A percentile compares a stretch with the other conserved stretches of the same genome.
Evolutionary conservation across 2,888 invertebrate species (phyloP).

Genomic region (Platerodrilus igneus): DNA sequence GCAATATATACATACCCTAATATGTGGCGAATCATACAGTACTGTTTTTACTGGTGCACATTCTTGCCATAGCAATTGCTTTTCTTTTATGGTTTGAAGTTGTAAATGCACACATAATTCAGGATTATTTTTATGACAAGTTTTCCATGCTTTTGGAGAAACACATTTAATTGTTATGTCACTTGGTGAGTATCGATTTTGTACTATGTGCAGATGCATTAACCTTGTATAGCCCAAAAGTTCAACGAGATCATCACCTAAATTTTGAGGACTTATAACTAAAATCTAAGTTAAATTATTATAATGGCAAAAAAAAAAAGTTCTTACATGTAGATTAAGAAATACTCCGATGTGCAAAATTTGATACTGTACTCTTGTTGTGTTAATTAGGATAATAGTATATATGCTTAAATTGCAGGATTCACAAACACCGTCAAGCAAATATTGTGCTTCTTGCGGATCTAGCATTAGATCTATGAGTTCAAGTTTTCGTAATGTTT

Average conservation of each 20-base stretch:
- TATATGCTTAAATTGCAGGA: slow-evolving; percentile 60
- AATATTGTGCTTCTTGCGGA: slow-evolving; percentile 61
- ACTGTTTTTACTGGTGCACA: slow-evolving; percentile 65
- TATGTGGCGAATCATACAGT: slow-evolving; percentile 59
- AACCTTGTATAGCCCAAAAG: slow-evolving; percentile 62
- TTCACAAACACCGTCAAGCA: slow-evolving; percentile 67
- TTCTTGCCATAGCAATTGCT: slow-evolving; percentile 62
- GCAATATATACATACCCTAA: slow-evolving; percentile 50
- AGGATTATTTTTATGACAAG: slow-evolving; percentile 55
- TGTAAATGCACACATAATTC: slow-evolving; percentile 64
- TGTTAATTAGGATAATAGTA: slow-evolving; percentile 66
- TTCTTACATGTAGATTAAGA: slow-evolving; percentile 61
- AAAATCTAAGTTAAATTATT: slow-evolving; percentile 49
- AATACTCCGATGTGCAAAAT: slow-evolving; percentile 73
- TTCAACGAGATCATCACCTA: slow-evolving; percentile 67
- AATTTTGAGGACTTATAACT: slow-evolving; percentile 67
- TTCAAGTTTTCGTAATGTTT: slow-evolving; percentile 59
- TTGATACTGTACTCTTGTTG: slow-evolving; percentile 64
- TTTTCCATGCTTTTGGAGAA: slow-evolving; percentile 48
- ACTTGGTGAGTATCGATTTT: slow-evolving; percentile 65
- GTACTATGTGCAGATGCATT: slow-evolving; percentile 65
- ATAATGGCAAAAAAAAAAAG: background rate
- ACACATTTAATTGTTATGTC: slow-evolving; percentile 52
- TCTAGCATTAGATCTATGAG: slow-evolving; percentile 72
- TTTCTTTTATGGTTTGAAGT: slow-evolving; percentile 56